phyloP scores from a whole-genome alignment of 2,888 invertebrate genomes.

The Melipona bicolor region DNA sequence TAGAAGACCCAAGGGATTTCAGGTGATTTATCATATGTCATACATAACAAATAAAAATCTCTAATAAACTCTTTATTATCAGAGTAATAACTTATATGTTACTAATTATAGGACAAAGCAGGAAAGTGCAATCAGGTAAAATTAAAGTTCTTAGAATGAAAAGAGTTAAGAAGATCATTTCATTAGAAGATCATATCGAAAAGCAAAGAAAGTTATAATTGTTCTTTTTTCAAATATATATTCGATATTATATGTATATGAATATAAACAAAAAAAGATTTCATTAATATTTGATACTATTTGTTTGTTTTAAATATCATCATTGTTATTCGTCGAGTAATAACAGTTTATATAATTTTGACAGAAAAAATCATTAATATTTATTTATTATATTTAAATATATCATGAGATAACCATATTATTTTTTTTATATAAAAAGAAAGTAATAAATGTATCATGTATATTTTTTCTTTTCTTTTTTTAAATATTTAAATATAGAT shows the following conservation, averaged over 20 bases:
- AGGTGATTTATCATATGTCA: conserved; percentile 71
- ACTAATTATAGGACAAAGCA: conserved; percentile 79
- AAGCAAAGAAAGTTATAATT: not conserved
- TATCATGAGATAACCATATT: not conserved
- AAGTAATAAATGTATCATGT: not conserved
- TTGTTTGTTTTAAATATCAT: not conserved
- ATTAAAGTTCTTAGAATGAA: conserved; percentile 43
- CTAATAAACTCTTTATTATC: conserved; percentile 44
- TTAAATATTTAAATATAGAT: conserved; percentile 19
- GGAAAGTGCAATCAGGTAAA: conserved; percentile 79
- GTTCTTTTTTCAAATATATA: conserved; percentile 10
- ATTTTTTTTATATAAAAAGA: not conserved
- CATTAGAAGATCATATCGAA: conserved; percentile 1
- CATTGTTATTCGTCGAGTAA: not conserved
- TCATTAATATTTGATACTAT: not conserved
- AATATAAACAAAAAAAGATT: not conserved
- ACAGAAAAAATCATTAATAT: conserved; percentile 15
- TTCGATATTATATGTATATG: not conserved
- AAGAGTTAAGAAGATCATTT: conserved; percentile 5
- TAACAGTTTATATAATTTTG: not conserved
- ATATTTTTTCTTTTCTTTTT: conserved; percentile 8
- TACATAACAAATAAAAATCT: conserved; percentile 30
- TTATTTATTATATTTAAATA: conserved; percentile 2
- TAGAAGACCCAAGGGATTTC: conserved; percentile 81
- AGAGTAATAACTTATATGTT: conserved; percentile 65